phyloP scores from a whole-genome alignment of 2,888 invertebrate species.

The Lithophane ornitopus region DNA sequence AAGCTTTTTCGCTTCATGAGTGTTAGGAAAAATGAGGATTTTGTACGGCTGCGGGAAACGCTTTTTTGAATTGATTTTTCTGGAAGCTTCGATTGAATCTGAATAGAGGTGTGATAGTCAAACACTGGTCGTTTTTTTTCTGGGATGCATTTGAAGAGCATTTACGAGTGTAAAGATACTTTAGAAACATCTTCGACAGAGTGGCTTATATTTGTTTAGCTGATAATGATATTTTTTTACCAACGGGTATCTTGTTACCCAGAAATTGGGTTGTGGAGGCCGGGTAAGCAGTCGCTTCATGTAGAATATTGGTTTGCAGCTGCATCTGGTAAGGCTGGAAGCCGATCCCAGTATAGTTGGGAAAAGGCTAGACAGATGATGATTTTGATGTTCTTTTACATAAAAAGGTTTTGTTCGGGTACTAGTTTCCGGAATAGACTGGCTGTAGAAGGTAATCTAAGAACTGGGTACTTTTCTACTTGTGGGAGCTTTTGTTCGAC shows the following conservation, averaged over 20 bases:
- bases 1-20: conserved; percentile 53
- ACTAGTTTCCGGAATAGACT: background rate
- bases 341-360: too few relatives aligned
- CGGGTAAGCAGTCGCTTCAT: too few relatives aligned
- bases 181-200: background rate
- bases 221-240: background rate
- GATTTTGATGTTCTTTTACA: background rate
- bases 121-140: background rate
- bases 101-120: background rate
- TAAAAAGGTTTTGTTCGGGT: background rate
- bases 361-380: background rate
- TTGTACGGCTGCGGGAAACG: background rate
- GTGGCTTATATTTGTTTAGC: background rate
- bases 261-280: too few relatives aligned
- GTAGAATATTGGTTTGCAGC: too few relatives aligned
- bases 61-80: conserved; percentile 34
- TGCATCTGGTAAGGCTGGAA: background rate
- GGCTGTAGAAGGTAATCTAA: background rate
- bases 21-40: conserved; percentile 44
- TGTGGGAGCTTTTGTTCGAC: background rate
- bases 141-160: background rate
- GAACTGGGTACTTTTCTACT: background rate
- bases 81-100: conserved; percentile 1
- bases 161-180: background rate
- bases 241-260: background rate